phyloP scores from a whole-genome alignment of 2,797 vertebrate species.

The Eulemur albifrons region DNA sequence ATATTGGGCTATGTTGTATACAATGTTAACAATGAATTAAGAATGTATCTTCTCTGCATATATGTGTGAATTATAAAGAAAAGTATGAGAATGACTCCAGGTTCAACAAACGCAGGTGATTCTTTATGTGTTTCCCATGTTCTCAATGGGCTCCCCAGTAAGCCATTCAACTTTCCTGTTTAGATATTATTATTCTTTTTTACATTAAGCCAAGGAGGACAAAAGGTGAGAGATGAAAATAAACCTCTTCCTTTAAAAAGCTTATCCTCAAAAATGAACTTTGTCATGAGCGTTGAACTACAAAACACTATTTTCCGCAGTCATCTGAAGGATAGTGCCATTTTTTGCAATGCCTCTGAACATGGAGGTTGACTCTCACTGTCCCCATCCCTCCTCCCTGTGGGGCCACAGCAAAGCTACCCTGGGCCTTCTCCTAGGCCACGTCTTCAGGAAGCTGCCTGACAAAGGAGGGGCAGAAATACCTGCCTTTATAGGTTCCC shows the following conservation, averaged over 20 bases:
- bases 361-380: not conserved
- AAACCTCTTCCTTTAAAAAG: not conserved
- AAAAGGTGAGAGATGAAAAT: not conserved
- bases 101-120: not conserved
- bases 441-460: not conserved
- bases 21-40: not conserved
- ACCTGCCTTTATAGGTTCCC: not conserved
- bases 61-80: constrained; percentile 24
- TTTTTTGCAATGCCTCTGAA: not conserved
- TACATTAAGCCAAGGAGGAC: not conserved
- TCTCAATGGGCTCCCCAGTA: not conserved
- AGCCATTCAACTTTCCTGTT: not conserved
- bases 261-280: not conserved
- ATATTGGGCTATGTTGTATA: constrained; percentile 4
- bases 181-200: not conserved
- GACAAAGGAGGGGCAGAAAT: not conserved
- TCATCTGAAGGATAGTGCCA: not conserved
- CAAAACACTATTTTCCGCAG: not conserved
- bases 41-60: constrained; percentile 1
- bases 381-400: not conserved
- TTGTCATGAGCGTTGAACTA: not conserved
- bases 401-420: not conserved
- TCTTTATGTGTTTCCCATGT: not conserved
- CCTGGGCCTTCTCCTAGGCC: not conserved
- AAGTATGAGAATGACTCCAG: not conserved